Percentiles rank a stretch among this genome's conserved stretches.
Conservation (phyloP, 2,888 invertebrate genomes). For the Lasioglossum leucozonium region DNA sequence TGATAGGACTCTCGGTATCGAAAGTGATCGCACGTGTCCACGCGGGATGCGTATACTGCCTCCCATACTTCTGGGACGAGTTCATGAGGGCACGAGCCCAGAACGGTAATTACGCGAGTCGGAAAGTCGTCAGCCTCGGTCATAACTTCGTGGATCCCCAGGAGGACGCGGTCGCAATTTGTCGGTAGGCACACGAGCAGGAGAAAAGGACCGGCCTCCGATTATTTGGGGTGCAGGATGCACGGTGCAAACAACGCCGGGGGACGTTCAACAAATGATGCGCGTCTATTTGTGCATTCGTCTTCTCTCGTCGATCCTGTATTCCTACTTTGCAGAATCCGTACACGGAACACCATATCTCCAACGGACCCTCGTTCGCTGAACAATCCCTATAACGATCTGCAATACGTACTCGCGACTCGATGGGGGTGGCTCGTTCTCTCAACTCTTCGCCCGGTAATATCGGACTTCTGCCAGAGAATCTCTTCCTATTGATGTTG, state of each 20-base stretch:
- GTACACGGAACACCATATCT: conserved; percentile 39
- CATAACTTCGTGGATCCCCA: conserved; percentile 81
- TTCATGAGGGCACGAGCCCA: conserved; percentile 70
- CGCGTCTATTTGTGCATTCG: conserved; percentile 68
- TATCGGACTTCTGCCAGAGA: not conserved
- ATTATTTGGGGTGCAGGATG: conserved; percentile 79
- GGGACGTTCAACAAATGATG: conserved; percentile 78
- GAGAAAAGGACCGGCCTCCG: conserved; percentile 77
- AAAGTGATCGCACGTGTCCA: conserved; percentile 62
- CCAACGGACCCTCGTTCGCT: conserved; percentile 2
- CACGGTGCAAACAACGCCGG: conserved; percentile 76
- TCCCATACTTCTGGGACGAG: conserved; percentile 70
- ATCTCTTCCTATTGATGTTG: not conserved
- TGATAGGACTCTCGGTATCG: conserved; percentile 33
- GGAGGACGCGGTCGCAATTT: conserved; percentile 78
- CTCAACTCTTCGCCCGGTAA: not conserved
- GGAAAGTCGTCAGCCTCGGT: conserved; percentile 80
- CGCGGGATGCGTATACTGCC: conserved; percentile 50
- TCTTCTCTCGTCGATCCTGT: conserved; percentile 62
- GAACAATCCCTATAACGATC: conserved; percentile 25
- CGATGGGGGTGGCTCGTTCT: not conserved
- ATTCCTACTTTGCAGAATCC: conserved; percentile 42
- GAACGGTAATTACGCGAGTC: conserved; percentile 82
- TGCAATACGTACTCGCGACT: not conserved
- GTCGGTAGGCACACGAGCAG: conserved; percentile 73